Conservation (phyloP, 2,113 vertebrate genomes). For the Corythornis cristatus region DNA sequence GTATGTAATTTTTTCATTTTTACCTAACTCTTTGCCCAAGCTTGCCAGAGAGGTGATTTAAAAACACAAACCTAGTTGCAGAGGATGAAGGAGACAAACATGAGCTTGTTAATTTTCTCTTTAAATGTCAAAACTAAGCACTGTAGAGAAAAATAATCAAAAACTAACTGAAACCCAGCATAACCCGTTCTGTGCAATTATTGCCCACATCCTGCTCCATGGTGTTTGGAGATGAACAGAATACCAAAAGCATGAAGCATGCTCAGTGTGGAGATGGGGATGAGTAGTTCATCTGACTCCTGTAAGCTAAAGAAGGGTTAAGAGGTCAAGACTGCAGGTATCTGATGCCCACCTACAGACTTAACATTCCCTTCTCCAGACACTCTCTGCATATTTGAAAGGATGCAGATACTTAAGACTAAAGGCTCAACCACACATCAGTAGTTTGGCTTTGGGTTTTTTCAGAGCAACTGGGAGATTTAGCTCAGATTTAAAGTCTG, state of each 20-base stretch:
- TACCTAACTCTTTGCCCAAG: background rate
- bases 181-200: background rate
- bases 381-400: background rate
- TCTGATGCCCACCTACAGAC: background rate
- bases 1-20: background rate
- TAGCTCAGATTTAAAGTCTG: background rate
- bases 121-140: background rate
- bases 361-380: background rate
- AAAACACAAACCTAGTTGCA: background rate
- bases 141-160: background rate
- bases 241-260: background rate
- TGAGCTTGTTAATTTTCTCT: background rate
- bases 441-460: background rate
- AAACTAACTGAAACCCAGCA: background rate
- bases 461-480: background rate
- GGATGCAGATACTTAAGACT: background rate
- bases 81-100: background rate
- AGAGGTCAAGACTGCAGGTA: background rate
- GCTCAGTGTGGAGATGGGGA: background rate
- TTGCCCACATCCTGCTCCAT: background rate
- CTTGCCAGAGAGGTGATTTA: background rate
- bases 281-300: background rate
- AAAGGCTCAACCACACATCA: background rate
- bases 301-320: background rate
- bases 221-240: background rate